phyloP scores from a whole-genome alignment of 2,888 invertebrate species.

The Diadegma fenestrale region DNA sequence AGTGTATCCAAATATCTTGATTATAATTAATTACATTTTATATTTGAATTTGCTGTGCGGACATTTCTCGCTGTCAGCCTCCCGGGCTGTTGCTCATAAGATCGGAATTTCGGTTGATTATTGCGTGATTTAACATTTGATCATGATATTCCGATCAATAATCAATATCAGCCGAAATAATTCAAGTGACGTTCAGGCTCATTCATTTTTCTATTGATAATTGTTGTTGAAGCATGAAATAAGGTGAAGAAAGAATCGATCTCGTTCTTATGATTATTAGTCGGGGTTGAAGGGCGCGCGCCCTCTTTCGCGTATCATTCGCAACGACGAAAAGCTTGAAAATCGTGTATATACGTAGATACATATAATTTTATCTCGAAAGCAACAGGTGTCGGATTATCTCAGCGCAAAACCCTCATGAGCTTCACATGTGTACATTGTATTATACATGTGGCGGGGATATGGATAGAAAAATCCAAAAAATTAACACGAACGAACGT shows the following conservation, averaged over 20 bases:
- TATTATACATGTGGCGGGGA: slow-evolving; percentile 21
- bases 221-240: background rate
- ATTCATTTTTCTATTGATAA: background rate
- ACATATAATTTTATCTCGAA: slow-evolving; percentile 60
- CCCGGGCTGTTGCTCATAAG: no score
- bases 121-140: no score
- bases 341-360: slow-evolving; percentile 28
- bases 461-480: slow-evolving; percentile 19
- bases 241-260: slow-evolving; percentile 3
- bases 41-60: no score
- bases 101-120: no score
- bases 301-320: slow-evolving; percentile 12
- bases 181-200: background rate
- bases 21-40: no score
- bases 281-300: background rate
- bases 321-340: background rate
- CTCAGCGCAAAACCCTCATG: slow-evolving; percentile 28
- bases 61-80: no score
- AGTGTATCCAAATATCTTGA: background rate
- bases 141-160: no score
- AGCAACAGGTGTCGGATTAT: slow-evolving; percentile 61
- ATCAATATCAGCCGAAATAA: no score
- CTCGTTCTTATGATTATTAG: background rate
- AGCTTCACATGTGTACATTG: slow-evolving; percentile 28
- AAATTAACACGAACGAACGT: background rate